Base-by-base conservation (phyloP, 2,888 invertebrate genomes). In the Drosophila niveifrons region DNA sequence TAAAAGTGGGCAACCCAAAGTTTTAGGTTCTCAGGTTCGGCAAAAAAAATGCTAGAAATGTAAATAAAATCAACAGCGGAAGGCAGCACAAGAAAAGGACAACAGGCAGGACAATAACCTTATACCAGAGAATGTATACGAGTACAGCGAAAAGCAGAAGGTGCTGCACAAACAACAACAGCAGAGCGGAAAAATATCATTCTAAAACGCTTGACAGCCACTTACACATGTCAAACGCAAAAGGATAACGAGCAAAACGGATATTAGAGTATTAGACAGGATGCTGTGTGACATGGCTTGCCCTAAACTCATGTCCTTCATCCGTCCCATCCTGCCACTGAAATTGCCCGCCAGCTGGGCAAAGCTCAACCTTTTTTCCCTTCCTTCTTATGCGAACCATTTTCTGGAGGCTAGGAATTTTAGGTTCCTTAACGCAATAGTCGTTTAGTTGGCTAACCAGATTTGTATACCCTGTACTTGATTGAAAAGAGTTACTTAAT, bases 171-270 rank as follows among this genome's bases (percentile, higher is more conserved):
- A 53, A 39, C 34, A 50, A n/a, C 41, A 53, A 11, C 17, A 15
- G 17, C 41, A 53, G 11, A 58, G 68, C 80, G 80, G 77, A 77
- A 88, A 82, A 85, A 85, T 85, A 85, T 88, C 88, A 81, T 85
- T 88, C 82, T 80, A 78, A 86, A 80, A 69, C 78, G 86, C 84
- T 76, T 86, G 86, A 86, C 86, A 88, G 86, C 80, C 86, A 86
- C 86, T 86, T 86, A 88, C 88, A 86, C 82, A 86, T 88, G 86
- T 86, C 88, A 86, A 88, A 84, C 69, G 82, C 78, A 84, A 86
- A 83, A 70, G 88, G 86, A 86, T 88, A 86, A 88, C 86, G 88
- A 86, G 88, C 76, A 74, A 74, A 86, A 84, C 86, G 86, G 86
- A 86, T 86, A 86, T 86, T 85, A 85, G 85, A 82, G 85, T 65